Percentiles rank a stretch among this genome's conserved stretches.
Evolutionary conservation across 2,113 vertebrate genomes (phyloP).

Genomic region (Caranx ignobilis): DNA sequence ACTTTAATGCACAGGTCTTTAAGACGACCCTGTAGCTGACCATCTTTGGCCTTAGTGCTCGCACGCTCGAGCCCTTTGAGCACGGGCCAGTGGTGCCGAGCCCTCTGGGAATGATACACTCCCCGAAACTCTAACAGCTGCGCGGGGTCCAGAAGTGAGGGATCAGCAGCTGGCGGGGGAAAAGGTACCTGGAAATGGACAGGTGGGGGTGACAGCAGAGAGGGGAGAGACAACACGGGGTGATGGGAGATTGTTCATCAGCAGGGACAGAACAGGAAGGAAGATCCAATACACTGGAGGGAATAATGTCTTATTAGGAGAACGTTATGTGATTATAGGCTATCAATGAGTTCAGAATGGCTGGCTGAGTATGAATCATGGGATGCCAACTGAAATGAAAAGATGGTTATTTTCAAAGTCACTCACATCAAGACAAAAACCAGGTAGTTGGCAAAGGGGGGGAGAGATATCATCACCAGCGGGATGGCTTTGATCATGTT

Average conservation of each 20-base stretch:
- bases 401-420: background rate
- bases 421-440: conserved; percentile 96
- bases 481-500: conserved; percentile 91
- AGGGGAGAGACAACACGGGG: background rate
- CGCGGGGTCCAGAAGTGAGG: conserved; percentile 92
- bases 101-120: conserved; percentile 83
- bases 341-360: background rate
- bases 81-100: conserved; percentile 73
- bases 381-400: background rate
- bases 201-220: conserved; percentile 15
- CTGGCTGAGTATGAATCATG: conserved; percentile 1
- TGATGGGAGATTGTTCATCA: conserved; percentile 4
- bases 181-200: conserved; percentile 88
- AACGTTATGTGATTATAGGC: background rate
- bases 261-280: background rate
- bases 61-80: conserved; percentile 78
- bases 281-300: conserved; percentile 1
- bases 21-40: conserved; percentile 77
- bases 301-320: background rate
- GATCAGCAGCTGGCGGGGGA: conserved; percentile 92
- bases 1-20: conserved; percentile 87
- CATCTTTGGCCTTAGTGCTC: conserved; percentile 68
- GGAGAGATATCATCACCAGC: conserved; percentile 89
- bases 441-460: conserved; percentile 96
- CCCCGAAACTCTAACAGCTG: conserved; percentile 89